Conservation (phyloP, 2,888 invertebrate genomes). For the Eumerus sabulonum region DNA sequence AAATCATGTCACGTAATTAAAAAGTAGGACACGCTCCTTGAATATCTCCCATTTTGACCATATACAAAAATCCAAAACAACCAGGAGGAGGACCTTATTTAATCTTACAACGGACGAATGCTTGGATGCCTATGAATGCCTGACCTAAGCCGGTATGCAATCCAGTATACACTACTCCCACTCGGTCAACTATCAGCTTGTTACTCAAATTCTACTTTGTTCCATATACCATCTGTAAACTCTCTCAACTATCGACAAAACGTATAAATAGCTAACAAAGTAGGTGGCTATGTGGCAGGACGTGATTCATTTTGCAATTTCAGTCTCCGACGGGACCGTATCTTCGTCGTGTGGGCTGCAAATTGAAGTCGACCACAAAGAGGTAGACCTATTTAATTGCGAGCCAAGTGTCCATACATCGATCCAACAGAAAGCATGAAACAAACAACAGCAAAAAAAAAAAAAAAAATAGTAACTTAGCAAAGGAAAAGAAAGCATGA, state of each 20-base stretch:
- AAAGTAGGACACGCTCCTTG: conserved; percentile 22
- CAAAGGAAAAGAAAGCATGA: neutral
- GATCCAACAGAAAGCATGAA: neutral
- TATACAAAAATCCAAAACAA: conserved; percentile 5
- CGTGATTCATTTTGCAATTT: conserved; percentile 67
- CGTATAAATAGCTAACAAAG: conserved; percentile 62
- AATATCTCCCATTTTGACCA: conserved; percentile 12
- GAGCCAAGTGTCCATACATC: conserved; percentile 40
- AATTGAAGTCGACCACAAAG: neutral
- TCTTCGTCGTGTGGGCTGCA: conserved; percentile 42
- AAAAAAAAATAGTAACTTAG: conserved; percentile 1
- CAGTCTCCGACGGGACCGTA: conserved; percentile 20
- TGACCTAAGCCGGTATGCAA: neutral
- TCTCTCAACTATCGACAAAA: conserved; percentile 33
- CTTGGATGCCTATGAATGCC: conserved; percentile 1
- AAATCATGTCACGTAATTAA: conserved; percentile 55
- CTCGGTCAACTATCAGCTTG: conserved; percentile 41
- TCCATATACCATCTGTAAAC: conserved; percentile 24
- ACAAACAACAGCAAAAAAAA: too few relatives aligned
- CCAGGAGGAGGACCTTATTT: neutral
- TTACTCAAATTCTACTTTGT: conserved; percentile 55
- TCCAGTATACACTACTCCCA: neutral
- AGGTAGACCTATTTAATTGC: conserved; percentile 57
- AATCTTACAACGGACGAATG: conserved; percentile 13
- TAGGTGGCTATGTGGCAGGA: conserved; percentile 51